phyloP scores from a whole-genome alignment of 2,113 vertebrate genomes.

The Platysternon megacephalum region DNA sequence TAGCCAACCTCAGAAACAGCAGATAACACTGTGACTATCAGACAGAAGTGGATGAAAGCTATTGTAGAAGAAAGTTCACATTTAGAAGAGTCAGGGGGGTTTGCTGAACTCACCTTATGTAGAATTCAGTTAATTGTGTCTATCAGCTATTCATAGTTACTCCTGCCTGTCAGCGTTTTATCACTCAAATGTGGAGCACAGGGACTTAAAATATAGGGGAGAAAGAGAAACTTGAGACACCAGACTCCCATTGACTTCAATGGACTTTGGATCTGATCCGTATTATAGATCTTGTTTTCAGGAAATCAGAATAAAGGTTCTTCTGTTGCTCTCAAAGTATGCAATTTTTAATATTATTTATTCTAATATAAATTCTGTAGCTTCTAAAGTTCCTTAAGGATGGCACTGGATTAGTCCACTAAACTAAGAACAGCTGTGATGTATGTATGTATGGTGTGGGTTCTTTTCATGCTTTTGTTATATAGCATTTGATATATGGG shows the following conservation, averaged over 20 bases:
- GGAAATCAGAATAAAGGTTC: background rate
- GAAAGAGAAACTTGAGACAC: slow-evolving; percentile 2
- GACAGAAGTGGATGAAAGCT: background rate
- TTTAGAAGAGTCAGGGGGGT: background rate
- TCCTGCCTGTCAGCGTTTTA: background rate
- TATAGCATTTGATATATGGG: accelerated
- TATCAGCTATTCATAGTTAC: background rate
- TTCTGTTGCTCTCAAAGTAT: background rate
- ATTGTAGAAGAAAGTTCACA: background rate
- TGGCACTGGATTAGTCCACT: background rate
- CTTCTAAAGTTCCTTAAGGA: background rate
- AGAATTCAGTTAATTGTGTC: background rate
- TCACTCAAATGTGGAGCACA: background rate
- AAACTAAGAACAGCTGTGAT: background rate
- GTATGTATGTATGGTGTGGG: accelerated
- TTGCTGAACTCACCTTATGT: background rate
- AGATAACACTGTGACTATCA: background rate
- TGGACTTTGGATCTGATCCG: background rate
- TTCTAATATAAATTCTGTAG: accelerated
- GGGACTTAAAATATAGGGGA: background rate
- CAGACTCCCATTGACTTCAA: background rate
- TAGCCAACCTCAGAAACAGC: background rate
- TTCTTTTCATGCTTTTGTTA: background rate
- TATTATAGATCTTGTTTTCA: background rate
- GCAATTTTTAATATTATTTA: background rate